A percentile compares a stretch with the other conserved stretches of the same genome.
These are phyloP conservation scores for Elmis aenea DNA, from an alignment of 2,888 invertebrate species.

Conservation along the genomic window DNA sequence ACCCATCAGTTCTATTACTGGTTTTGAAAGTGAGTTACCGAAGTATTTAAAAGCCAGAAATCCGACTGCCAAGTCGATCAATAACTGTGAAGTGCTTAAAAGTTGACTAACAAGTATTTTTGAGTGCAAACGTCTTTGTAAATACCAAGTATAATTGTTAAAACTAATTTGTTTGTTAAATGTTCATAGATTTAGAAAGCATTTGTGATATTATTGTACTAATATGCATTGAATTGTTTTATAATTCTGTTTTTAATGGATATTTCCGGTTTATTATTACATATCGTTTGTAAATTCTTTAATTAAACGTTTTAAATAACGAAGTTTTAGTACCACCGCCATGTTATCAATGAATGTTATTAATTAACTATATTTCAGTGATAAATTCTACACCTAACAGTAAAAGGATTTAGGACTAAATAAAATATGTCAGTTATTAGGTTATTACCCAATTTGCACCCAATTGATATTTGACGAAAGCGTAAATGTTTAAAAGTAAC, in stretches of 20 bases:
- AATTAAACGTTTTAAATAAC: too few relatives aligned
- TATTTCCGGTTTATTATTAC: constrained; percentile 12
- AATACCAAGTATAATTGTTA: constrained; percentile 22
- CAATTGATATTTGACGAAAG: too few relatives aligned
- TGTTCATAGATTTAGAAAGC: constrained; percentile 30
- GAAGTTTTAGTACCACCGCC: too few relatives aligned
- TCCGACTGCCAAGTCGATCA: constrained; percentile 24
- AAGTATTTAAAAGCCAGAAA: constrained; percentile 37
- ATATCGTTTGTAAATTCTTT: constrained; percentile 29
- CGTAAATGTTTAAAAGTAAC: too few relatives aligned
- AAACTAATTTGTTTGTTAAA: constrained; percentile 26
- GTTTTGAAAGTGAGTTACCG: constrained; percentile 52
- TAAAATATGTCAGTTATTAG: too few relatives aligned
- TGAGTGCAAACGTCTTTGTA: constrained; percentile 13
- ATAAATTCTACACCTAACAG: too few relatives aligned
- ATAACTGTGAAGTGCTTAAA: constrained; percentile 24
- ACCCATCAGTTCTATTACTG: constrained; percentile 42
- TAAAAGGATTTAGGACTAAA: too few relatives aligned
- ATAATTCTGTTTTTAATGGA: constrained; percentile 8
- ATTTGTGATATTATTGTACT: constrained; percentile 33
- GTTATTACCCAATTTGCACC: too few relatives aligned
- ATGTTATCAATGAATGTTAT: too few relatives aligned
- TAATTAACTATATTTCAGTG: too few relatives aligned
- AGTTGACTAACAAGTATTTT: constrained; percentile 17
- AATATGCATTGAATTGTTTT: constrained; percentile 14